phyloP scores from a whole-genome alignment of 2,888 invertebrate genomes.

The Trilocha varians region DNA sequence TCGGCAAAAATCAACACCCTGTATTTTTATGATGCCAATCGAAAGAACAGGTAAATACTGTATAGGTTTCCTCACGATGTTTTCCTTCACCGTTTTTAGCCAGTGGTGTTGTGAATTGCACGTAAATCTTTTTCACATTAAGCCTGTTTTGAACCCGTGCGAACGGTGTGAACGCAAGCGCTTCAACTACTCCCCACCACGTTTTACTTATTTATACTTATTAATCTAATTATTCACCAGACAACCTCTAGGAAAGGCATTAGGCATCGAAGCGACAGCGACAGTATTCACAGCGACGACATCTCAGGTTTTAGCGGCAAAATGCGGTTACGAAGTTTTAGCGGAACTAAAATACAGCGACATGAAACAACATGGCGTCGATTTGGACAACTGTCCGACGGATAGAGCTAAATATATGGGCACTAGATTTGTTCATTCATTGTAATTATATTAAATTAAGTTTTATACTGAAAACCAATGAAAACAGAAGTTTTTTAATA shows the following conservation, averaged over 20 bases:
- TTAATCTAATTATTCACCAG: slow-evolving; percentile 19
- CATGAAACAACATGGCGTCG: slow-evolving; percentile 37
- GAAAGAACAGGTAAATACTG: no score
- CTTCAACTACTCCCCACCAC: background rate
- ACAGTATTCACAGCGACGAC: slow-evolving; percentile 50
- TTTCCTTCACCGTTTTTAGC: no score
- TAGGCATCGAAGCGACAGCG: slow-evolving; percentile 32
- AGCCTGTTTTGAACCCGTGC: no score
- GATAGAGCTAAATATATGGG: slow-evolving; percentile 42
- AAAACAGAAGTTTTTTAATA: no score
- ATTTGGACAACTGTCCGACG: slow-evolving; percentile 27
- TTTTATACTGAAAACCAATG: no score
- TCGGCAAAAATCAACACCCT: no score
- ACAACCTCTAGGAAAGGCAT: slow-evolving; percentile 33
- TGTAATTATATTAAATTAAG: background rate
- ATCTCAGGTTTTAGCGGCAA: slow-evolving; percentile 46
- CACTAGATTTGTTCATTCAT: slow-evolving; percentile 16
- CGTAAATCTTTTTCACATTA: no score
- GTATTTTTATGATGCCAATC: no score
- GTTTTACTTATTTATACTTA: background rate
- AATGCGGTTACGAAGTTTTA: slow-evolving; percentile 38
- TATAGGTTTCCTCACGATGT: no score
- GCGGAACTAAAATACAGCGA: slow-evolving; percentile 33
- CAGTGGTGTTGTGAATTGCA: no score
- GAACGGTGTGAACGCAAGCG: no score